Evolutionary conservation across 2,113 vertebrate species (phyloP), one percentile per base, ranked within the genome.

Genomic region (Protobothrops flavoviridis): DNA sequence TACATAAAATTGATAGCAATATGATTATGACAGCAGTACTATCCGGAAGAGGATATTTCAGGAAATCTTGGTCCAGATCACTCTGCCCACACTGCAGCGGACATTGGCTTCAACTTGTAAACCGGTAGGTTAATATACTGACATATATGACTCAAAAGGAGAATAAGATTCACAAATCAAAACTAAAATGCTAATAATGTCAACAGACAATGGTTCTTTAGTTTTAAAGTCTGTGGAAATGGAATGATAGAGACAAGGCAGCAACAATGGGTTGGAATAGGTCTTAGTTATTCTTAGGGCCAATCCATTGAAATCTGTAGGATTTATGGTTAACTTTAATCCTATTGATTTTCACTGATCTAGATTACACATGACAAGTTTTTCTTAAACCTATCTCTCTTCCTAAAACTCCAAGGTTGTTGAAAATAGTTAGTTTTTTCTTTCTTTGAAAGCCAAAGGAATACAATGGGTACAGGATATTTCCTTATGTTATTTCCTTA

Each of bases 1-100:
- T 97, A 39, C 97, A 43, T 59, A 53, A 53, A 97, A 24, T 93
- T 93, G 85, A 95, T 97, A 99, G 99, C 99, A 99, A 98, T 99
- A 98, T 0, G 98, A 99, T 93, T 98, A 99, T 0, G 99, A 99
- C 97, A 99, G 99, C 98, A 99, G 99, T 96, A 98, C 98, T 1
- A 96, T 98, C 97, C 98, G 99, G 95, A 99, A 99, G 97, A 98
- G 97, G 97, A 98, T 99, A 95, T 99, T 98, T 96, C 97, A 98
- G n/a, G 98, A 99, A 39, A 98, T 98, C 0, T 95, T 99, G 74
- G 96, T 99, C 39, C 98, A 98, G 92, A 98, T 99, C 93, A 98
- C 98, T 26, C 97, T 99, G 95, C 99, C 99, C 90, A 98, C 98
- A 53, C 94, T 99, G 97, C 99, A 98, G 97, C 98, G 98, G 96